Evolutionary conservation across 2,797 vertebrate species (phyloP).

Genomic region (Mallotus villosus): DNA sequence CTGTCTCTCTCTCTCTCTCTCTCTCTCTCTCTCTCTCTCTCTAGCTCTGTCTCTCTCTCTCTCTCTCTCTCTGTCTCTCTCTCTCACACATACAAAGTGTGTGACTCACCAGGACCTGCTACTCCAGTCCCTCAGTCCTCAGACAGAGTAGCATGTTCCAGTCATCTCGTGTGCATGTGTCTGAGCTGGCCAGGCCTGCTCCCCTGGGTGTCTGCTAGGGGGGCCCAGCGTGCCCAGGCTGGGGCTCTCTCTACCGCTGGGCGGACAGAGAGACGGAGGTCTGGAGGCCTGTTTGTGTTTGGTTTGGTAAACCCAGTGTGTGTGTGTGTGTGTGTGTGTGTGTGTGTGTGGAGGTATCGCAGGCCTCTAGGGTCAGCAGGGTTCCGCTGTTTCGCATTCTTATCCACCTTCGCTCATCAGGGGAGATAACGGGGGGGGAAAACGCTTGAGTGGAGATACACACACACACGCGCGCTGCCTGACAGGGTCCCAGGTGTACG

Average conservation of each 20-base stretch:
- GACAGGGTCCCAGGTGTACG: slow-evolving; percentile 52
- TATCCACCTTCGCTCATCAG: background rate
- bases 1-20: too few species aligned
- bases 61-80: too few species aligned
- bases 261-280: too few species aligned
- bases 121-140: slow-evolving; percentile 58
- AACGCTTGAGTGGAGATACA: background rate
- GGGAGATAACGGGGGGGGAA: background rate
- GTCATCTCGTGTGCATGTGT: background rate
- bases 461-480: background rate
- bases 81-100: slow-evolving; percentile 2
- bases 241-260: too few species aligned
- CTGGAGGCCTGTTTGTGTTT: background rate
- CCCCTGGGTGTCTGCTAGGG: background rate
- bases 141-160: slow-evolving; percentile 26
- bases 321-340: too few species aligned
- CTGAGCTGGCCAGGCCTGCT: background rate
- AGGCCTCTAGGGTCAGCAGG: background rate
- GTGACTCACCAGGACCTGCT: slow-evolving; percentile 54
- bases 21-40: too few species aligned
- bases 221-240: too few species aligned
- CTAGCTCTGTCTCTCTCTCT: too few species aligned
- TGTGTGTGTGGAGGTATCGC: too few species aligned
- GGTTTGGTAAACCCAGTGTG: background rate
- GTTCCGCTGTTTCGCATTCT: background rate